Evolutionary conservation across 2,888 invertebrate genomes (phyloP).

Genomic region (Ornithoptera alexandrae): DNA sequence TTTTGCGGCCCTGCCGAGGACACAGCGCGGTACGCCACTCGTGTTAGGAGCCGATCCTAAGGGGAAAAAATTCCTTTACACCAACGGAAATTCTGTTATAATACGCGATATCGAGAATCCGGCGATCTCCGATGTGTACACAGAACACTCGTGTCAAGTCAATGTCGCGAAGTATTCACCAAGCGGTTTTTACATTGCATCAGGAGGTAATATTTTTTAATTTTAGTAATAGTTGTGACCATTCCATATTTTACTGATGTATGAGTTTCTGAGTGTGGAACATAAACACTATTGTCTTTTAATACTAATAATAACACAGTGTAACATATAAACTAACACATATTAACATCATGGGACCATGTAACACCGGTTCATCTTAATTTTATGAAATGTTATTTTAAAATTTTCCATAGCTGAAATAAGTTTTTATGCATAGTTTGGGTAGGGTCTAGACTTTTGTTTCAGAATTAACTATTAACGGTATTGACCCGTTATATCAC

Average conservation of each 20-base stretch:
- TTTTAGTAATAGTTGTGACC: not conserved
- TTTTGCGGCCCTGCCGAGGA: constrained; percentile 96
- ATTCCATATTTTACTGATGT: not conserved
- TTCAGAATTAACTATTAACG: not conserved
- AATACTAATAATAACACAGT: not conserved
- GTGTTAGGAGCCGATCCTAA: constrained; percentile 98
- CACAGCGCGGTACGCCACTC: constrained; percentile 95
- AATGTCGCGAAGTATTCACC: constrained; percentile 99
- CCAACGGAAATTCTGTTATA: constrained; percentile 98
- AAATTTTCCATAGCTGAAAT: not conserved
- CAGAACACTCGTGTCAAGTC: constrained; percentile 96
- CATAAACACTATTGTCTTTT: not conserved
- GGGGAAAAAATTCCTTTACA: constrained; percentile 97
- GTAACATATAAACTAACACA: too few relatives aligned
- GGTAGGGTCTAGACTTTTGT: not conserved
- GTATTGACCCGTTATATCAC: too few relatives aligned
- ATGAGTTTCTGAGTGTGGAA: not conserved
- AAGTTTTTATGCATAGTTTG: not conserved
- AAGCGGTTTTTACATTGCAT: constrained; percentile 98
- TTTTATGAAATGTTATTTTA: not conserved
- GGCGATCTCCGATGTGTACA: constrained; percentile 95
- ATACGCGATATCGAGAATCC: constrained; percentile 98
- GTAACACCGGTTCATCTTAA: not conserved
- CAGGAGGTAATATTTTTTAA: constrained; percentile 86
- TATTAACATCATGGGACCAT: not conserved